phyloP scores from a whole-genome alignment of 2,113 vertebrate genomes.

The Tylochromis polylepis region DNA sequence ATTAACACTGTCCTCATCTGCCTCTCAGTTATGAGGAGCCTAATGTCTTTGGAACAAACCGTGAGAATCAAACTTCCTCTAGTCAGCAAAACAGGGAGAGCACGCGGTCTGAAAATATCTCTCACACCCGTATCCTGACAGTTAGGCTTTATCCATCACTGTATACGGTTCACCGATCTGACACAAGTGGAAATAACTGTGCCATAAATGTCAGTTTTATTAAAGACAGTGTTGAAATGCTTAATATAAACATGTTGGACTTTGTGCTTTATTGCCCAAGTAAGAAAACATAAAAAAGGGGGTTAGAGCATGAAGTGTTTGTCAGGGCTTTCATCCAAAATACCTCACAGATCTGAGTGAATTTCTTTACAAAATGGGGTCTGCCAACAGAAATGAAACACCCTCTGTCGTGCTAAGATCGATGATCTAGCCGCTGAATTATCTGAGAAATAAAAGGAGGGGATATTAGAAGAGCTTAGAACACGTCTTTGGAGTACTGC shows the following conservation, averaged over 20 bases:
- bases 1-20: background rate
- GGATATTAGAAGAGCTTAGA: background rate
- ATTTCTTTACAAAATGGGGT: background rate
- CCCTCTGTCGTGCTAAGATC: background rate
- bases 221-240: background rate
- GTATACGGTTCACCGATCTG: background rate
- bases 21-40: background rate
- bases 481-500: background rate
- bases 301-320: background rate
- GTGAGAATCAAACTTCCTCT: background rate
- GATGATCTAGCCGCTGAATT: background rate
- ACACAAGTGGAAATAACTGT: background rate
- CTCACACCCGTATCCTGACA: background rate
- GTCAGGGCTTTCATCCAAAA: background rate
- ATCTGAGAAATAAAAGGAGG: background rate
- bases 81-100: background rate
- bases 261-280: background rate
- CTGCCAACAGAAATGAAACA: conserved; percentile 22
- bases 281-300: background rate
- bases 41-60: background rate
- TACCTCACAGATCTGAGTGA: background rate
- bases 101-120: background rate
- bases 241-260: background rate
- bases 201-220: background rate
- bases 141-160: background rate